Base-by-base conservation (phyloP, 30 jellyfish, hydroid and myxozoan genomes). In the Phacellophora camtschatica region DNA sequence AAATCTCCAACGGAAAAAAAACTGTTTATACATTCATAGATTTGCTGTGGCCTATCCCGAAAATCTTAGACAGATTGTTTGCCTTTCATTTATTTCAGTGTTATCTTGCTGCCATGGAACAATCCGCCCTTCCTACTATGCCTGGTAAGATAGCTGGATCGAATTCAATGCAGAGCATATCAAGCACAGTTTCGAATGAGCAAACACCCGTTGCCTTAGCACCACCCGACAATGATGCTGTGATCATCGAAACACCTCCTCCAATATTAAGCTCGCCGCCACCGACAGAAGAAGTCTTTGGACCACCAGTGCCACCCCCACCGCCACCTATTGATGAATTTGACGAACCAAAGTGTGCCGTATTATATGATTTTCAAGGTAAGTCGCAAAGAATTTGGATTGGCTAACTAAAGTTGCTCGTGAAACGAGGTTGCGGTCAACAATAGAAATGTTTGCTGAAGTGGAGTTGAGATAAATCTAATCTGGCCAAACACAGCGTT, bases 311-410 rank as follows among this genome's bases (percentile, higher is more conserved):
- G 27, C 86, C 88, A 0, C 90, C 84, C 15, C 90, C 97, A 36
- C 97, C 97, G 7, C 94, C 92, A 5, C 75, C 66, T 29, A 53
- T 37, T 28, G 99, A 94, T 61, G 96, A 84, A 46, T 63, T 70
- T 61, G 96, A 87, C 71, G 96, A 87, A 28, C 84, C 87, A 35
- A 74, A 95, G 53, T 94, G 99, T 54, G 31, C 88, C 58, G 99
- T 86, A 7, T 78, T 94, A 18, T 94, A 85, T 65, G 97, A 87
- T 66, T 94, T 94, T 54, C 82, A 88, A 81, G 99, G 99, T 94
- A 81, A 29, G 71, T n/a, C 46, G 5, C n/a, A n/a, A n/a, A n/a
- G n/a, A n/a, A n/a, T n/a, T n/a, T n/a, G n/a, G n/a, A n/a, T n/a
- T n/a, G n/a, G n/a, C n/a, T n/a, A n/a, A n/a, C n/a, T n/a, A n/a